These are phyloP conservation scores for Glaucomys volans DNA, from an alignment of 2,113 vertebrate species.

Conservation along the genomic window DNA sequence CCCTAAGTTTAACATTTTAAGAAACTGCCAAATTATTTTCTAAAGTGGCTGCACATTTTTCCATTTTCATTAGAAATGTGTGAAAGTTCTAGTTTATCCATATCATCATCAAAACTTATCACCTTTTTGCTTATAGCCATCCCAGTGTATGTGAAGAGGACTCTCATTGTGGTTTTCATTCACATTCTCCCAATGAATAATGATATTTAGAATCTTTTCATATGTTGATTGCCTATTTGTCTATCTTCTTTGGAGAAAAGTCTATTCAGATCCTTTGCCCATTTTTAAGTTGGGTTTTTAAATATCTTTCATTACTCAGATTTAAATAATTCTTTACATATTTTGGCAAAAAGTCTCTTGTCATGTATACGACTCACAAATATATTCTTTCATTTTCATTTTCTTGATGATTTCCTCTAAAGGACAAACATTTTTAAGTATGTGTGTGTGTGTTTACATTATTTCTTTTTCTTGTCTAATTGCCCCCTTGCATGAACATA, in stretches of 20 bases:
- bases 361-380: neutral
- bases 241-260: neutral
- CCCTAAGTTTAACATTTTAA: constrained; percentile 11
- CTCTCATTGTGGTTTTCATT: neutral
- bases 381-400: neutral
- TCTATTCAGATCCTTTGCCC: neutral
- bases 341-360: neutral
- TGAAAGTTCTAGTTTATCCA: neutral
- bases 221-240: neutral
- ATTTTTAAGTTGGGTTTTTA: neutral
- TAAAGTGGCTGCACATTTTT: neutral
- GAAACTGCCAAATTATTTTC: neutral
- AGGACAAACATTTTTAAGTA: neutral
- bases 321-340: neutral
- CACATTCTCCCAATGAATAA: neutral
- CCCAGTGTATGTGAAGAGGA: neutral
- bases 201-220: neutral
- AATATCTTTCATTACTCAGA: neutral
- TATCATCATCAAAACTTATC: neutral
- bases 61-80: neutral
- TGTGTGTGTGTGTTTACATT: neutral
- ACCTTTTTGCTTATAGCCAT: neutral
- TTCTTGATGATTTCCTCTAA: neutral
- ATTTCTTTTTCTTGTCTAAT: neutral
- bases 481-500: neutral